Percentiles rank a stretch among this genome's conserved stretches.
Conservation (phyloP, 30 jellyfish, hydroid and myxozoan genomes). For the Chrysaora quinquecirrha region DNA sequence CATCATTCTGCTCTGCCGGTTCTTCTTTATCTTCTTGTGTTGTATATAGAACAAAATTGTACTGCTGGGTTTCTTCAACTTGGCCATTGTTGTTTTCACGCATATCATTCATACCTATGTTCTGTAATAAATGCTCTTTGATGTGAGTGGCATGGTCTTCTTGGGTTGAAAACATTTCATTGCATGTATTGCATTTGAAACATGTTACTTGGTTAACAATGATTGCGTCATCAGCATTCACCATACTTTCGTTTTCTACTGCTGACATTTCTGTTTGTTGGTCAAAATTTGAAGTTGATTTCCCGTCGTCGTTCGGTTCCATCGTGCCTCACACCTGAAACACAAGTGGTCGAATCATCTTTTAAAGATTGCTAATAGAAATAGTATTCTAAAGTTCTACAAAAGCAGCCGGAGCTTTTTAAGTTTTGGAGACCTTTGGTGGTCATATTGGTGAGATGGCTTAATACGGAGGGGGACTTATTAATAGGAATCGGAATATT, state of each 20-base stretch:
- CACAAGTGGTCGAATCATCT: too few species aligned
- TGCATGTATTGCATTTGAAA: neutral
- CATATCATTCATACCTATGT: neutral
- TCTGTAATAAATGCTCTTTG: neutral
- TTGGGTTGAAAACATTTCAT: neutral
- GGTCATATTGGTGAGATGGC: too few species aligned
- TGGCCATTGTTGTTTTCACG: neutral
- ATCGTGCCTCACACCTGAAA: too few species aligned
- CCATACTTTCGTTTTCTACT: neutral
- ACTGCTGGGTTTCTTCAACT: neutral
- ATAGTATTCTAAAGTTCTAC: too few species aligned
- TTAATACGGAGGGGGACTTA: too few species aligned
- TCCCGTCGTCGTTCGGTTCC: neutral
- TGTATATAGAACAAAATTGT: neutral
- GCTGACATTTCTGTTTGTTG: too few species aligned
- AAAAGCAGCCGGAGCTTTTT: too few species aligned
- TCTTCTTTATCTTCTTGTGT: neutral
- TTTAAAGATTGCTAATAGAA: too few species aligned
- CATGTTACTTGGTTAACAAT: neutral
- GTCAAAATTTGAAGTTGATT: neutral
- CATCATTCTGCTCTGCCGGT: neutral
- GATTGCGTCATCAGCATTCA: neutral
- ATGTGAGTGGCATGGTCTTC: neutral
- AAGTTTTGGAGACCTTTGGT: too few species aligned
- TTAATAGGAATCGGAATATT: too few species aligned